These are phyloP conservation scores for Callospermophilus lateralis DNA, from an alignment of 2,113 vertebrate species.

Conservation along the genomic window DNA sequence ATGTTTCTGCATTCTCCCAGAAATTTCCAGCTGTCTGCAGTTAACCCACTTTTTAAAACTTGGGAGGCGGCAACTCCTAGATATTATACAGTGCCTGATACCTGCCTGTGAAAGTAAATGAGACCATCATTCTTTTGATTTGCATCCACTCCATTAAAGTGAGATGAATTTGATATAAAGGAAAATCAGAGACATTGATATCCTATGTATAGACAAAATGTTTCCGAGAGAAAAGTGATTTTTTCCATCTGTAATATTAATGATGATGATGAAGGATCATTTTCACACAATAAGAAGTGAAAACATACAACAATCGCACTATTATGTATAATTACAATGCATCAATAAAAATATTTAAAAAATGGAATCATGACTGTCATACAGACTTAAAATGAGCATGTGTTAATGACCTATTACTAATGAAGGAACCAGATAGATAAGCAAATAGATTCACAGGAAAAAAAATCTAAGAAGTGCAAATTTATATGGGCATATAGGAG, in stretches of 20 bases:
- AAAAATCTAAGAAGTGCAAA: background rate
- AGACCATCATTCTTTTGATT: background rate
- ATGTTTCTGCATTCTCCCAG: background rate
- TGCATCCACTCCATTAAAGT: background rate
- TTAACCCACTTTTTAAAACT: background rate
- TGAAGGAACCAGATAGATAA: background rate
- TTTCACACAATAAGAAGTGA: background rate
- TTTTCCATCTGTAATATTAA: background rate
- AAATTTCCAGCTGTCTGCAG: background rate
- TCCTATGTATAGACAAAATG: background rate
- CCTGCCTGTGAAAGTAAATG: background rate
- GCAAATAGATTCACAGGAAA: background rate
- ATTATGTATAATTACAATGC: too few relatives aligned
- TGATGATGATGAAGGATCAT: background rate
- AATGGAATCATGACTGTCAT: background rate
- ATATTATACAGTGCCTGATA: background rate
- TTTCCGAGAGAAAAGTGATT: too few relatives aligned
- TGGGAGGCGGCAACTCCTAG: background rate
- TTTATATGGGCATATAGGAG: background rate
- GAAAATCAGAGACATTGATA: background rate
- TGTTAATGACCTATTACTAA: background rate
- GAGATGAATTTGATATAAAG: background rate
- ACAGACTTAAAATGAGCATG: background rate
- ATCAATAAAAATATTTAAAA: too few relatives aligned
- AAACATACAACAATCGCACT: background rate